A percentile compares a stretch with the other conserved stretches of the same genome.
Evolutionary conservation across 2,888 invertebrate species (phyloP).

Genomic region (Fragum whitleyi): DNA sequence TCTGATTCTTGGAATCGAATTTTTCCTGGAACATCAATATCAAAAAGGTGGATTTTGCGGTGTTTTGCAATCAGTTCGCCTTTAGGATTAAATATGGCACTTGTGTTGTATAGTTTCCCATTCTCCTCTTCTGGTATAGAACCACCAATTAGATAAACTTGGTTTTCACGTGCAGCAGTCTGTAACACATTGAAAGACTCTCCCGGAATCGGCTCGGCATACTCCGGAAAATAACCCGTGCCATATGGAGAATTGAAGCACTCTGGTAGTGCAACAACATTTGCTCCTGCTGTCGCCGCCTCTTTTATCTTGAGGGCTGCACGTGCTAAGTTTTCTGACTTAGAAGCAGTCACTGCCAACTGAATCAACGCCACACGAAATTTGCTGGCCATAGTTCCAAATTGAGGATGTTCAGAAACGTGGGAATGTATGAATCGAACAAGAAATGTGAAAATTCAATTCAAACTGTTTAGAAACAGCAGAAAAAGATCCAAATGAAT

Average conservation of each 20-base stretch:
- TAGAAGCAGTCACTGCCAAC: constrained; percentile 91
- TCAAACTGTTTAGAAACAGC: too few species aligned
- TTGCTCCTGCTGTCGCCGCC: constrained; percentile 88
- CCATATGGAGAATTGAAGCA: constrained; percentile 98
- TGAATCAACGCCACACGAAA: constrained; percentile 93
- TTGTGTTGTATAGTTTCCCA: constrained; percentile 91
- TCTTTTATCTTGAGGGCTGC: constrained; percentile 90
- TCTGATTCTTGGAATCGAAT: constrained; percentile 97
- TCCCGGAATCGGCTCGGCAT: constrained; percentile 95
- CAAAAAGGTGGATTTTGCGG: constrained; percentile 97
- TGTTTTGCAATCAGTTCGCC: constrained; percentile 93
- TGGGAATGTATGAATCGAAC: too few species aligned
- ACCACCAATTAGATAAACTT: constrained; percentile 94
- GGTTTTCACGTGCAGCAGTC: constrained; percentile 90
- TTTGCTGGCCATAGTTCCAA: constrained; percentile 43
- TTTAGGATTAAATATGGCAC: constrained; percentile 92
- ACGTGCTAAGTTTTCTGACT: constrained; percentile 90
- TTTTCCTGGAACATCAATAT: constrained; percentile 96
- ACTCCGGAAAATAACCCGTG: constrained; percentile 90
- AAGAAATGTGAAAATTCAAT: too few species aligned
- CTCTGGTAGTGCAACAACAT: constrained; percentile 91
- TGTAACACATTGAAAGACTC: constrained; percentile 91
- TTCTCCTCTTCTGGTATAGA: constrained; percentile 93
- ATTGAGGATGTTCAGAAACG: too few species aligned
- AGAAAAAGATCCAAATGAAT: too few species aligned